phyloP scores from a whole-genome alignment of 2,797 vertebrate species.

The Eupleurogrammus muticus region DNA sequence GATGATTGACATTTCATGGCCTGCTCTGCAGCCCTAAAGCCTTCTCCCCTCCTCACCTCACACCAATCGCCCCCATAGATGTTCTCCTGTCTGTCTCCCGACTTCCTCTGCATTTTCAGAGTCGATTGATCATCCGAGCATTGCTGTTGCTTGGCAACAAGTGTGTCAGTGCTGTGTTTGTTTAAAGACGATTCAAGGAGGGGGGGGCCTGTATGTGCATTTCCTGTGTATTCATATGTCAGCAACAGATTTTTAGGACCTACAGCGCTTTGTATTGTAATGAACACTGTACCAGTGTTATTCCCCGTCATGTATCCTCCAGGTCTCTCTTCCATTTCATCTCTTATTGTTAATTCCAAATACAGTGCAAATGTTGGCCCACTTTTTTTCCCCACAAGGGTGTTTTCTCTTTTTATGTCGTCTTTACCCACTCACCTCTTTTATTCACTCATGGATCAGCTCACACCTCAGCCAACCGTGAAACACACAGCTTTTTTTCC shows the following conservation, averaged over 20 bases:
- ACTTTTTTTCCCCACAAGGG: neutral
- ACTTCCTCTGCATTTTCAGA: constrained; percentile 44
- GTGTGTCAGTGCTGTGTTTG: constrained; percentile 71
- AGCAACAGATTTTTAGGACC: constrained; percentile 3
- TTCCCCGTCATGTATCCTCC: constrained; percentile 1
- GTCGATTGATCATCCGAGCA: constrained; percentile 64
- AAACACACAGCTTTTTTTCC: neutral
- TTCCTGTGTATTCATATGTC: constrained; percentile 22
- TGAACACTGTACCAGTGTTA: constrained; percentile 5
- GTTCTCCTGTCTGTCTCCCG: constrained; percentile 31
- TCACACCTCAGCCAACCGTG: constrained; percentile 1
- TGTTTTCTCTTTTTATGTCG: neutral
- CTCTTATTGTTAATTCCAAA: constrained; percentile 27
- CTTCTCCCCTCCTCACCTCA: neutral
- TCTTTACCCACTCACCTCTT: constrained; percentile 22
- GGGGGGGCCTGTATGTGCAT: constrained; percentile 9
- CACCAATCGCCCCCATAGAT: constrained; percentile 15
- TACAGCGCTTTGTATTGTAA: constrained; percentile 3
- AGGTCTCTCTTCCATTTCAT: constrained; percentile 14
- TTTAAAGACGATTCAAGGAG: constrained; percentile 63
- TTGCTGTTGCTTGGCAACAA: constrained; percentile 85
- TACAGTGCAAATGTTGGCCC: neutral
- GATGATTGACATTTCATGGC: constrained; percentile 29
- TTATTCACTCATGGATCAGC: constrained; percentile 7
- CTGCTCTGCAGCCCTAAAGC: neutral